A percentile compares a stretch with the other conserved stretches of the same genome.
Conservation (phyloP, 2,113 vertebrate species). For the Danionella cerebrum region DNA sequence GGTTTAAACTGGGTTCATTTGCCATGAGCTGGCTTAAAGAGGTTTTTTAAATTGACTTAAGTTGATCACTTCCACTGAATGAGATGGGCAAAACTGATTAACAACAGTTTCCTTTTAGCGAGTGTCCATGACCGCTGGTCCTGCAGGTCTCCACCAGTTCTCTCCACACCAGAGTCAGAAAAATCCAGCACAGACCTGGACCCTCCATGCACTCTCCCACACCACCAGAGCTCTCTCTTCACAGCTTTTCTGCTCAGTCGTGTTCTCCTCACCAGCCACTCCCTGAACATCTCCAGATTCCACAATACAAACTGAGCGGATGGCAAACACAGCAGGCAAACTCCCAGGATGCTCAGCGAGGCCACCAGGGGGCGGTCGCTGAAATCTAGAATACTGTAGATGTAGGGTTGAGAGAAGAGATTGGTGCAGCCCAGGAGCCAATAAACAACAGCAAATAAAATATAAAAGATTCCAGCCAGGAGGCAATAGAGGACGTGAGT, state of each 20-base stretch:
- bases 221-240: constrained; percentile 8
- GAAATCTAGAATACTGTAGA: constrained; percentile 30
- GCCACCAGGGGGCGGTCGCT: constrained; percentile 10
- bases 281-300: constrained; percentile 22
- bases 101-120: not conserved
- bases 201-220: not conserved
- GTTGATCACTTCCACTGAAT: too few species aligned
- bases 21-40: too few species aligned
- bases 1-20: too few species aligned
- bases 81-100: not conserved
- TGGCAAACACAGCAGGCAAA: constrained; percentile 20
- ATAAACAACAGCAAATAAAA: constrained; percentile 16
- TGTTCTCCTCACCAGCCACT: constrained; percentile 4
- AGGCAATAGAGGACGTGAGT: constrained; percentile 9
- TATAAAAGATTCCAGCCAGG: constrained; percentile 8
- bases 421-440: constrained; percentile 30
- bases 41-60: too few species aligned
- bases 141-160: not conserved
- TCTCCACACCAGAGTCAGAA: not conserved
- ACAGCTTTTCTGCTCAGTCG: not conserved
- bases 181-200: not conserved
- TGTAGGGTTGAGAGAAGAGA: not conserved
- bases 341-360: not conserved
- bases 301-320: constrained; percentile 25
- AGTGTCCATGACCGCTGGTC: not conserved